Percentiles rank a stretch among this genome's conserved stretches.
Conservation (phyloP, 2,113 vertebrate genomes). For the Rhinopomastus cyanomelas region DNA sequence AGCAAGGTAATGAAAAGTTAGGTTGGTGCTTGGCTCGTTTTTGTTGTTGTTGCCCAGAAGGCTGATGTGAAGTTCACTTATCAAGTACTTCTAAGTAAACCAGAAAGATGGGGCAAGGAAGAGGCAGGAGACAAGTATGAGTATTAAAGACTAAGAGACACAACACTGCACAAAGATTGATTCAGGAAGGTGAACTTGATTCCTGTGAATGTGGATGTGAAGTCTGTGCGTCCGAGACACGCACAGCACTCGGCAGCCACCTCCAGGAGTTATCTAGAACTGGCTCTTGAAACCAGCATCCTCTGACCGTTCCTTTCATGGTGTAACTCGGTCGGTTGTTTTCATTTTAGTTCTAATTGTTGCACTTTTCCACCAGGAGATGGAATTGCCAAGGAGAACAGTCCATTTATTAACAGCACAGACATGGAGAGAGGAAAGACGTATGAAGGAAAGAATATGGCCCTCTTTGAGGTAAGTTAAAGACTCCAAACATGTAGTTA, state of each 20-base stretch:
- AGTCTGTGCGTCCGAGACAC: rapidly evolving
- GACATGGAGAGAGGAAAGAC: slow-evolving; percentile 78
- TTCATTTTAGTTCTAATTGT: not conserved
- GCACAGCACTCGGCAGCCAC: not conserved
- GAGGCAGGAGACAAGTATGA: not conserved
- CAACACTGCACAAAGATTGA: not conserved
- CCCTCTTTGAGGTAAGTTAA: slow-evolving; percentile 89
- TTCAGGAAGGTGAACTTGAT: not conserved
- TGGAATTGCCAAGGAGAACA: slow-evolving; percentile 85
- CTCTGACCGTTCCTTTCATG: not conserved
- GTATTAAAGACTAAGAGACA: not conserved
- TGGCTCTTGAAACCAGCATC: not conserved
- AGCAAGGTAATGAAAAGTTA: not conserved
- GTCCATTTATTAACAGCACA: slow-evolving; percentile 85
- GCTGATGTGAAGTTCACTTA: not conserved
- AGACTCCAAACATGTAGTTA: not conserved
- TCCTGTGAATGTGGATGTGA: not conserved
- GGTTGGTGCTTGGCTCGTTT: not conserved
- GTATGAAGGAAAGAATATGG: slow-evolving; percentile 95
- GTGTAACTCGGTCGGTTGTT: no score
- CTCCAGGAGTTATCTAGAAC: not conserved
- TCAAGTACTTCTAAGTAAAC: not conserved
- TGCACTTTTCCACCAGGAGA: slow-evolving; percentile 77
- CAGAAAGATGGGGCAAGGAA: not conserved
- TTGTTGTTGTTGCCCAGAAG: not conserved